A percentile compares a stretch with the other conserved stretches of the same genome.
Evolutionary conservation across 2,113 vertebrate species (phyloP).

Genomic region (Ptychochromis oligacanthus): DNA sequence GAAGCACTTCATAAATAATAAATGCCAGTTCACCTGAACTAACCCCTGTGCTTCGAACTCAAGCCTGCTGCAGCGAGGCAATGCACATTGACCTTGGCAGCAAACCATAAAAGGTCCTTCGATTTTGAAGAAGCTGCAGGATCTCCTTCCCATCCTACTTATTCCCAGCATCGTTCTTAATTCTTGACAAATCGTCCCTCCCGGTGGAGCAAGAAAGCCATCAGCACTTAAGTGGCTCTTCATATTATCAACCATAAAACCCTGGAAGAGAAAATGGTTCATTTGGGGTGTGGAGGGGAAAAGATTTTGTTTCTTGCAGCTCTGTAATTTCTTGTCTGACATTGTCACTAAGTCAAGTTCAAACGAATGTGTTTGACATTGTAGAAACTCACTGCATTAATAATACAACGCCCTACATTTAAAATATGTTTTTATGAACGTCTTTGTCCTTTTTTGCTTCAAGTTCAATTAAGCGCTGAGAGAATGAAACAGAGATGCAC

Average conservation of each 20-base stretch:
- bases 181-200: conserved; percentile 18
- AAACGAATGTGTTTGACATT: background rate
- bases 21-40: background rate
- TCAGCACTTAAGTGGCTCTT: conserved; percentile 13
- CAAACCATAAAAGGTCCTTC: conserved; percentile 2
- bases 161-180: background rate
- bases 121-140: background rate
- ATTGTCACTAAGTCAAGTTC: background rate
- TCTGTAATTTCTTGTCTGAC: background rate
- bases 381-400: background rate
- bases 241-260: conserved; percentile 21
- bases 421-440: background rate
- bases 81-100: conserved; percentile 19
- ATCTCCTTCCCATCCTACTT: background rate
- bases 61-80: background rate
- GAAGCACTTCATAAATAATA: conserved; percentile 14
- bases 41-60: background rate
- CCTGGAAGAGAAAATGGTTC: background rate
- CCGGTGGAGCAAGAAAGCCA: conserved; percentile 19
- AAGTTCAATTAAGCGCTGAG: background rate
- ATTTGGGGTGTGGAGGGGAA: background rate
- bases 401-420: background rate
- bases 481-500: background rate
- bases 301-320: background rate
- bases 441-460: background rate